Conservation (phyloP, 1,140 invertebrate species). For the Drosophila oshimai region DNA sequence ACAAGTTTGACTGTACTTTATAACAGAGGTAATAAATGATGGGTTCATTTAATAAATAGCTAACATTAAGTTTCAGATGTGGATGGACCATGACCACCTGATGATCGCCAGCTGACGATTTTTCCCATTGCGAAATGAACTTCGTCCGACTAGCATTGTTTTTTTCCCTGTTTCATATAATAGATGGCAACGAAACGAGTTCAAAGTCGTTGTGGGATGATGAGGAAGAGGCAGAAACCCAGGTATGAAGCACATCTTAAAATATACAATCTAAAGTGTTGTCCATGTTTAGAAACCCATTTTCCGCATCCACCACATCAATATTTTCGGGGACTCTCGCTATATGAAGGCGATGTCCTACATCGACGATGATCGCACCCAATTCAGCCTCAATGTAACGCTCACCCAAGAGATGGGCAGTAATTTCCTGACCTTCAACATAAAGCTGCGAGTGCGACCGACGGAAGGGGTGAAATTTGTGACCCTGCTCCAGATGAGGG, state of each 20-base stretch:
- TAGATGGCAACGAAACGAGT: neutral
- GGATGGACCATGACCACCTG: slow-evolving; percentile 2
- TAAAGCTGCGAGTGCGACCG: slow-evolving; percentile 14
- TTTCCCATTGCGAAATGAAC: slow-evolving; percentile 24
- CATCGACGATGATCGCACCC: slow-evolving; percentile 15
- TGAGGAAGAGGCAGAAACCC: neutral
- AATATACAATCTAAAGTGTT: neutral
- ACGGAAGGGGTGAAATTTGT: neutral
- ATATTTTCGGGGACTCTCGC: slow-evolving; percentile 30
- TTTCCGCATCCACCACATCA: slow-evolving; percentile 23
- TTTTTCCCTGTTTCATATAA: slow-evolving; percentile 1
- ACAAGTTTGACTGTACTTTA: too few relatives aligned
- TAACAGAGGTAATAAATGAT: too few relatives aligned
- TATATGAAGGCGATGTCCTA: slow-evolving; percentile 21
- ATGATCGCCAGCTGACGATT: neutral
- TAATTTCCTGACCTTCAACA: slow-evolving; percentile 59
- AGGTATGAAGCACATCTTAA: neutral
- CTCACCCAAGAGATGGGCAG: slow-evolving; percentile 45
- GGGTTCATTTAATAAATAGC: slow-evolving; percentile 6
- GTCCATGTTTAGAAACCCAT: slow-evolving; percentile 8
- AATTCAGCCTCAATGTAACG: slow-evolving; percentile 32
- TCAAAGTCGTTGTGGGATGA: slow-evolving; percentile 26
- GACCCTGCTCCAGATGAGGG: slow-evolving; percentile 31
- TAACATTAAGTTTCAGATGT: neutral
- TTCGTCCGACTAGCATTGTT: slow-evolving; percentile 1